These are phyloP conservation scores for Cirrhinus mrigala DNA, from an alignment of 2,797 vertebrate species.

Conservation along the genomic window DNA sequence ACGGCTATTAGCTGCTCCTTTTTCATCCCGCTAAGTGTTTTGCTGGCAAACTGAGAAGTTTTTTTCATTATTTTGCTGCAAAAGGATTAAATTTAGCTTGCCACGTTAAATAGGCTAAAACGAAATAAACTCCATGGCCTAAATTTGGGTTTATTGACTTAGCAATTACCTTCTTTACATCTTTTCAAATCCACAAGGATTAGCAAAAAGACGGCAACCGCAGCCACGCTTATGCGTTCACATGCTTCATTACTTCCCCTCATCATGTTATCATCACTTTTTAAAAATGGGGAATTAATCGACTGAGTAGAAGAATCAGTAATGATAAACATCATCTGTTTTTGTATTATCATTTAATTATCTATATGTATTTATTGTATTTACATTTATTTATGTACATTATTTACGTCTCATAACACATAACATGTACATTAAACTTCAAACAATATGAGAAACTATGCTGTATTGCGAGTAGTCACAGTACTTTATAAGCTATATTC, in stretches of 20 bases:
- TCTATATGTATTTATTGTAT: background rate
- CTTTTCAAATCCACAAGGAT: constrained; percentile 54
- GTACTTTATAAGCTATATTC: background rate
- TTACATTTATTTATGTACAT: constrained; percentile 1
- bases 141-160: constrained; percentile 58
- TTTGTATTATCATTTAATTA: background rate
- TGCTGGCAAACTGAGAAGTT: constrained; percentile 68
- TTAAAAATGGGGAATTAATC: constrained; percentile 27
- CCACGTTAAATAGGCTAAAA: constrained; percentile 63
- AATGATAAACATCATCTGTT: constrained; percentile 30
- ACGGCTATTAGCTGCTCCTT: constrained; percentile 60
- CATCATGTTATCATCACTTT: constrained; percentile 21
- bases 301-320: constrained; percentile 5
- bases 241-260: constrained; percentile 25
- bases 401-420: constrained; percentile 11
- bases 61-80: constrained; percentile 49
- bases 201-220: constrained; percentile 21
- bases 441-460: background rate
- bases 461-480: background rate
- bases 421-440: background rate
- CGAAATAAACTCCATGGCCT: constrained; percentile 57
- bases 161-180: constrained; percentile 52
- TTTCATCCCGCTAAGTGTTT: constrained; percentile 72
- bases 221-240: background rate
- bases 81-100: constrained; percentile 71